A percentile compares a stretch with the other conserved stretches of the same genome.
phyloP scores from a whole-genome alignment of 2,113 vertebrate species.

The Emberiza fucata region DNA sequence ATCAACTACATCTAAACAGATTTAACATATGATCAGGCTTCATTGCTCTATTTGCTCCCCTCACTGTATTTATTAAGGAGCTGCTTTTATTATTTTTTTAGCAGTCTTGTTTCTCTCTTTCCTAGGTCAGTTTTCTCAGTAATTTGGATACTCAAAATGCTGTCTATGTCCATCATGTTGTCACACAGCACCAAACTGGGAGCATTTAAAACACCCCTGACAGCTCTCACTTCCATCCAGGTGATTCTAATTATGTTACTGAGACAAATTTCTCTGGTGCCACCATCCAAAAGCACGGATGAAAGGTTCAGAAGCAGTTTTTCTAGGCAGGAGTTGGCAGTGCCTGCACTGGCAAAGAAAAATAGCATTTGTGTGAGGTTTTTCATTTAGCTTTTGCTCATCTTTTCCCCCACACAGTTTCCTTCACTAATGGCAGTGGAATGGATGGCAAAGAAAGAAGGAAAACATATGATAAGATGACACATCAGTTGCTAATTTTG shows the following conservation, averaged over 20 bases:
- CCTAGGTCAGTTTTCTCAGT: neutral
- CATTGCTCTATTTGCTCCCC: neutral
- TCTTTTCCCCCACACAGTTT: accelerated
- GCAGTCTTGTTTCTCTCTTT: neutral
- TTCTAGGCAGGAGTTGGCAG: neutral
- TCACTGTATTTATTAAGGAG: neutral
- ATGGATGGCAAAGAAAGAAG: neutral
- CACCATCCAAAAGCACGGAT: neutral
- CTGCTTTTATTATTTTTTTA: neutral
- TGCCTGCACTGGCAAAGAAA: neutral
- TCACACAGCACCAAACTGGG: neutral
- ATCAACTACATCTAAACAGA: neutral
- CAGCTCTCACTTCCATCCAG: neutral
- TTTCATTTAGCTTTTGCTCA: neutral
- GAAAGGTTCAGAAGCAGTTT: neutral
- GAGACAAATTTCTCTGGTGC: neutral
- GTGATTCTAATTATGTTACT: neutral
- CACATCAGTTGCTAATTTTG: slow-evolving; percentile 43
- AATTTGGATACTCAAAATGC: neutral
- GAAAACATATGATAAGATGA: slow-evolving; percentile 8
- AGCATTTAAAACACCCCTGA: neutral
- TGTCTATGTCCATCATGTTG: accelerated
- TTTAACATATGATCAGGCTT: neutral
- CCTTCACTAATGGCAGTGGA: neutral
- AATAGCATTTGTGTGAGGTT: neutral